phyloP scores from a whole-genome alignment of 2,888 invertebrate species.

The Rhagium mordax region DNA sequence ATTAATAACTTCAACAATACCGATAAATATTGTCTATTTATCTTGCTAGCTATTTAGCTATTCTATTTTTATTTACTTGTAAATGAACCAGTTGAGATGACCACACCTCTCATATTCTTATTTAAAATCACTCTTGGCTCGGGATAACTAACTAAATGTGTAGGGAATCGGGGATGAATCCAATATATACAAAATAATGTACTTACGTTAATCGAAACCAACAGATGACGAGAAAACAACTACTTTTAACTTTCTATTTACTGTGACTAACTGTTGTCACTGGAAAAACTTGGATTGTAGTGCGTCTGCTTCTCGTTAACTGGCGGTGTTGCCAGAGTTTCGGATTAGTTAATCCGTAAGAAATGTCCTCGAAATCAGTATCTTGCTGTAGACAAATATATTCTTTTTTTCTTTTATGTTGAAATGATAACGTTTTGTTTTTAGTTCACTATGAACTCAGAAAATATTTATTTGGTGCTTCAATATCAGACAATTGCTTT shows the following conservation, averaged over 20 bases:
- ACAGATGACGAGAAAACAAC: background rate
- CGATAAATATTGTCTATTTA: background rate
- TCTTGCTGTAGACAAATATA: too few species aligned
- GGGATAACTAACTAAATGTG: background rate
- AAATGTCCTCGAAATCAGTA: too few species aligned
- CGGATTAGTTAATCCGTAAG: background rate
- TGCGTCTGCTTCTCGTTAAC: background rate
- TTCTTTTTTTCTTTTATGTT: too few species aligned
- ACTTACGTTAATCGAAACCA: background rate
- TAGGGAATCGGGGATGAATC: background rate
- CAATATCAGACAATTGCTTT: too few species aligned
- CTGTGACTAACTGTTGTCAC: background rate
- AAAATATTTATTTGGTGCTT: too few species aligned
- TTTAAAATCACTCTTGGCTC: background rate
- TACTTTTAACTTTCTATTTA: background rate
- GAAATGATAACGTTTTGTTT: too few species aligned
- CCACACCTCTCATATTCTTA: slow-evolving; percentile 20
- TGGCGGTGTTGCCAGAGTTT: background rate
- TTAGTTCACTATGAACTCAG: too few species aligned
- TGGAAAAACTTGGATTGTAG: background rate
- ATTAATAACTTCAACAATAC: background rate
- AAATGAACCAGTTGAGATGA: slow-evolving; percentile 8
- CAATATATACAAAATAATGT: background rate
- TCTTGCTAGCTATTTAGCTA: background rate
- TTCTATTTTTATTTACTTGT: background rate